phyloP scores from a whole-genome alignment of 2,888 invertebrate species.

The Mythimna impura region DNA sequence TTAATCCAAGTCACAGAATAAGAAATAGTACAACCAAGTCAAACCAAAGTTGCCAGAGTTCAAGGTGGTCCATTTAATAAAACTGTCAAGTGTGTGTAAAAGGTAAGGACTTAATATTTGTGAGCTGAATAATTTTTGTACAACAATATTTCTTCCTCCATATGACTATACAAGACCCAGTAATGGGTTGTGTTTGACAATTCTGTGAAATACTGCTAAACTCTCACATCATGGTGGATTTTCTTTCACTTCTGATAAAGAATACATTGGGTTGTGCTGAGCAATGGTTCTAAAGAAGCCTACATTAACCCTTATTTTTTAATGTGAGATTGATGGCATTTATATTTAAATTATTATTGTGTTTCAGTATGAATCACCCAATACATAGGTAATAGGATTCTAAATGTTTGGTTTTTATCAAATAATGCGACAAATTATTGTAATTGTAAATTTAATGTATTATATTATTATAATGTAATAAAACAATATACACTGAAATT shows the following conservation, averaged over 20 bases:
- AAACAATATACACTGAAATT: constrained; percentile 32
- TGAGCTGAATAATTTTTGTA: constrained; percentile 20
- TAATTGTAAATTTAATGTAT: constrained; percentile 63
- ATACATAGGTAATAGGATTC: constrained; percentile 25
- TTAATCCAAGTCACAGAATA: too few relatives aligned
- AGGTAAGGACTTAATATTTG: constrained; percentile 13
- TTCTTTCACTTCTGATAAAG: constrained; percentile 10
- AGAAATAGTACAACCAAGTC: too few relatives aligned
- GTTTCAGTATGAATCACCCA: constrained; percentile 38
- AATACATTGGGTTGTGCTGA: background rate
- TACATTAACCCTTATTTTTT: background rate
- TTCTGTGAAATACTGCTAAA: background rate
- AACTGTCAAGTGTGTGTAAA: background rate
- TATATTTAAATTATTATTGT: constrained; percentile 32
- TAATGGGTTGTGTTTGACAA: constrained; percentile 13
- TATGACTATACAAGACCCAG: constrained; percentile 32
- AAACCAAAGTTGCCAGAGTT: background rate
- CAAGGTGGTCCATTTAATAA: background rate
- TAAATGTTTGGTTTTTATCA: constrained; percentile 43
- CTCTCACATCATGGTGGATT: constrained; percentile 17
- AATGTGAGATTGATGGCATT: constrained; percentile 27
- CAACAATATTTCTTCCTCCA: constrained; percentile 20
- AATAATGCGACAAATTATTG: constrained; percentile 61
- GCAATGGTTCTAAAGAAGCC: background rate
- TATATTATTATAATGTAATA: constrained; percentile 49